phyloP scores from a whole-genome alignment of 1,140 invertebrate genomes.

The Nylanderia fulva region DNA sequence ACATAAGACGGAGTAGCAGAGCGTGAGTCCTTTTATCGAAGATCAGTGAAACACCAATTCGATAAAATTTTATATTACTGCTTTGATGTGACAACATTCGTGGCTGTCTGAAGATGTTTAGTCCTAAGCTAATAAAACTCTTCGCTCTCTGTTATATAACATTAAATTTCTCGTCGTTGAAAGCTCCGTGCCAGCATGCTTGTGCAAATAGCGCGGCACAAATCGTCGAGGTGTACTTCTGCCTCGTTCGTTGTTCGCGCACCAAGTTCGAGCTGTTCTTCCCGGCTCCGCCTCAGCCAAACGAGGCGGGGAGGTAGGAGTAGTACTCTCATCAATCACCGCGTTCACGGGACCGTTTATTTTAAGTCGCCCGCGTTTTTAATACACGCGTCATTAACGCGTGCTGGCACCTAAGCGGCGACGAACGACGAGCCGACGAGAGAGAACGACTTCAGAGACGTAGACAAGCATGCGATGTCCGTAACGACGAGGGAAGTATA shows the following conservation, averaged over 20 bases:
- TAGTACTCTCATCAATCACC: slow-evolving; percentile 80
- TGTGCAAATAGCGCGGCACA: slow-evolving; percentile 75
- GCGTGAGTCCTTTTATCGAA: too few relatives aligned
- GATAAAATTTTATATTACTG: too few relatives aligned
- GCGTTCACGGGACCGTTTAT: slow-evolving; percentile 77
- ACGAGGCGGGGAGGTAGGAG: slow-evolving; percentile 47
- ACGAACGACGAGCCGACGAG: slow-evolving; percentile 46
- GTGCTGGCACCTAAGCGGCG: slow-evolving; percentile 70
- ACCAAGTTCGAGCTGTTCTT: slow-evolving; percentile 53
- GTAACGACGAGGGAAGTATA: slow-evolving; percentile 58
- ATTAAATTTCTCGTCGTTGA: slow-evolving; percentile 53
- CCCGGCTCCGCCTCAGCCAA: slow-evolving; percentile 35
- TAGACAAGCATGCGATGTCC: slow-evolving; percentile 68
- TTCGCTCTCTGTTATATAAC: slow-evolving; percentile 21
- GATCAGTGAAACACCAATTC: too few relatives aligned
- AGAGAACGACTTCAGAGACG: slow-evolving; percentile 60
- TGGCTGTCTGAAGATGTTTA: background rate
- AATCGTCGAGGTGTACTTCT: slow-evolving; percentile 79
- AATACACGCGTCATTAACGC: slow-evolving; percentile 83
- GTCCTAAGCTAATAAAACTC: slow-evolving; percentile 44
- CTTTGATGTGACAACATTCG: too few relatives aligned
- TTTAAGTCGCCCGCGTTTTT: slow-evolving; percentile 82
- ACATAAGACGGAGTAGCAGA: too few relatives aligned
- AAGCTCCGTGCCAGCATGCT: slow-evolving; percentile 49
- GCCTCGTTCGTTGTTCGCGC: slow-evolving; percentile 63